These are phyloP conservation scores for Paradoxurus hermaphroditus DNA, from an alignment of 2,113 vertebrate genomes.

Conservation along the genomic window DNA sequence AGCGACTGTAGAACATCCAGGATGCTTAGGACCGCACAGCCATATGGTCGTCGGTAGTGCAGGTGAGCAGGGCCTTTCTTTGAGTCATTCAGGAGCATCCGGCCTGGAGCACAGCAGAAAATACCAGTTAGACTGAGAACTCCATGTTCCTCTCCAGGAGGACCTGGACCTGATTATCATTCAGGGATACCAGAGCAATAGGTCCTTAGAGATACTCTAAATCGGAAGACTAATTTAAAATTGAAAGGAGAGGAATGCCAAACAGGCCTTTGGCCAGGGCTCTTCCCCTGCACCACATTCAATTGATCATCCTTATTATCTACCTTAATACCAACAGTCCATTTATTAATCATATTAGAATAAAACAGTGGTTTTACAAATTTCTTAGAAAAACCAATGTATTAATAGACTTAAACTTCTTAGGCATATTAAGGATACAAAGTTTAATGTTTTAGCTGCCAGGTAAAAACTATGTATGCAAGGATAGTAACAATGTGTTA, in stretches of 20 bases:
- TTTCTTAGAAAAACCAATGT: conserved; percentile 40
- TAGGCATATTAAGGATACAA: background rate
- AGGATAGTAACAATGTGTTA: background rate
- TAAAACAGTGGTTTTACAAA: conserved; percentile 14
- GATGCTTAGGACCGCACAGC: conserved; percentile 94
- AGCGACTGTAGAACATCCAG: conserved; percentile 94
- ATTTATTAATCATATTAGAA: conserved; percentile 16
- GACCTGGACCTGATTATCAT: background rate
- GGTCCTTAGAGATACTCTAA: background rate
- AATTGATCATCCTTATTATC: background rate
- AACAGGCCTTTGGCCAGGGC: background rate
- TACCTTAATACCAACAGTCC: background rate
- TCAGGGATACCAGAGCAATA: background rate
- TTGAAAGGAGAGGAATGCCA: background rate
- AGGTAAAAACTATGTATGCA: background rate
- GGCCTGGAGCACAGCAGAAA: conserved; percentile 82
- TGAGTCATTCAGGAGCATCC: conserved; percentile 96
- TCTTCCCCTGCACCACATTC: background rate
- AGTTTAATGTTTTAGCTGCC: background rate
- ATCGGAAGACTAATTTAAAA: background rate
- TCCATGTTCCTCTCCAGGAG: background rate
- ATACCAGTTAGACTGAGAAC: background rate
- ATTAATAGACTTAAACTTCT: conserved; percentile 31
- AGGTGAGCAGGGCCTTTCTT: conserved; percentile 94
- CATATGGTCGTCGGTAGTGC: conserved; percentile 94